phyloP scores from a whole-genome alignment of 2,888 invertebrate genomes.

The Melieria crassipennis region DNA sequence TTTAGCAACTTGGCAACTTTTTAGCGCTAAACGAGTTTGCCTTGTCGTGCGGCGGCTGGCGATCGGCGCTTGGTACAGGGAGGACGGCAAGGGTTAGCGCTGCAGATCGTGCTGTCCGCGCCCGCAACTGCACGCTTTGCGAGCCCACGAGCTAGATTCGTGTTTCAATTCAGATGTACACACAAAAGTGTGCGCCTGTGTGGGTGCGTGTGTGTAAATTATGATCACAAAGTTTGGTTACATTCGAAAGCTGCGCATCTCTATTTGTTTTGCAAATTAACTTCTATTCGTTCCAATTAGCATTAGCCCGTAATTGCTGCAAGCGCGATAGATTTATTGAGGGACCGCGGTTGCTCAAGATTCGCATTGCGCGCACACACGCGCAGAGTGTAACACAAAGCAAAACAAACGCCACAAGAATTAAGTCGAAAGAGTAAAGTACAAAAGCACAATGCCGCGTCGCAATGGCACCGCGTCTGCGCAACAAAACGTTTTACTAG shows the following conservation, averaged over 20 bases:
- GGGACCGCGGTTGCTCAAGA: too few species aligned
- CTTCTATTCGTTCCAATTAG: constrained; percentile 29
- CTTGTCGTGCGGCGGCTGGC: too few species aligned
- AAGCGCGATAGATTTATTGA: too few species aligned
- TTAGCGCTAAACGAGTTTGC: too few species aligned
- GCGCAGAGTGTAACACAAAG: neutral
- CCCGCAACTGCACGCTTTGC: too few species aligned
- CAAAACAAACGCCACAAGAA: neutral
- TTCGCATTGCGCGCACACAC: too few species aligned
- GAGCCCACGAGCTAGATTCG: neutral
- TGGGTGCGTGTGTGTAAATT: constrained; percentile 1
- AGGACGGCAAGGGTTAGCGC: too few species aligned
- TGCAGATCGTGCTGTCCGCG: too few species aligned
- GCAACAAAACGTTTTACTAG: constrained; percentile 60
- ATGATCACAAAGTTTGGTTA: neutral
- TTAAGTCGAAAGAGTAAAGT: constrained; percentile 1
- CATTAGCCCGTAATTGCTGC: neutral
- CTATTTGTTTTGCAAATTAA: constrained; percentile 37
- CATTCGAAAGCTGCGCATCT: constrained; percentile 38
- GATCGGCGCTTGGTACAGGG: too few species aligned
- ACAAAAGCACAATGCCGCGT: constrained; percentile 10
- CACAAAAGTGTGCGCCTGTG: constrained; percentile 8
- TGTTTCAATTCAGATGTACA: neutral
- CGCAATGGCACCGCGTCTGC: constrained; percentile 53
- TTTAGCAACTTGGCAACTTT: too few species aligned